These are phyloP conservation scores for Centruroides vittatus DNA, from an alignment of 1,140 invertebrate genomes.

Conservation along the genomic window DNA sequence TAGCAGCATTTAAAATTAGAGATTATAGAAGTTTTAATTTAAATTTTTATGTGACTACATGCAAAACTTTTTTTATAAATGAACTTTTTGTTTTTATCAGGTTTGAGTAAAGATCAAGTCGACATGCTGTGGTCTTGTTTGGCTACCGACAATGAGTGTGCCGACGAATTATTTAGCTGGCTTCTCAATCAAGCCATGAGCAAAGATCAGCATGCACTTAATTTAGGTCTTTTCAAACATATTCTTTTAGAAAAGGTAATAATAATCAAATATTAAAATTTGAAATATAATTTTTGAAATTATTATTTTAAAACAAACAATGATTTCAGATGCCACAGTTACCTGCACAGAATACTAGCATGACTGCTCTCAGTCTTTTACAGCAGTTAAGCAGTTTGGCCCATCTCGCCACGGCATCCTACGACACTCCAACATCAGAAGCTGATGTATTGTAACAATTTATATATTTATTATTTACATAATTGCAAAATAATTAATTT, in stretches of 20 bases:
- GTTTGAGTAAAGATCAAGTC: conserved; percentile 68
- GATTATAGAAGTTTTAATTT: too few species aligned
- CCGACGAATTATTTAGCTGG: conserved; percentile 86
- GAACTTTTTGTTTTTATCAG: conserved; percentile 34
- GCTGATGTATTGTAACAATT: conserved; percentile 7
- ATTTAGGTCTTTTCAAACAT: conserved; percentile 67
- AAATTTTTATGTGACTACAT: too few species aligned
- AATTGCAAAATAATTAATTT: too few species aligned
- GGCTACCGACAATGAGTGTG: conserved; percentile 61
- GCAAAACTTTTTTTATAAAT: background rate
- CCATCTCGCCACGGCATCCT: conserved; percentile 34
- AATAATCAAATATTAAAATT: background rate
- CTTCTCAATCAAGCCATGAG: conserved; percentile 58
- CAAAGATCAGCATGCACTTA: conserved; percentile 79
- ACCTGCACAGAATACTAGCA: conserved; percentile 72
- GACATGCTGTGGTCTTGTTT: conserved; percentile 82
- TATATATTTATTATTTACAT: too few species aligned
- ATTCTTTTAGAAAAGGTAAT: conserved; percentile 63
- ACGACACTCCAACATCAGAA: conserved; percentile 13
- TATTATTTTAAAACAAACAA: background rate
- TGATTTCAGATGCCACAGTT: conserved; percentile 53
- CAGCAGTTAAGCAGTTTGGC: conserved; percentile 76
- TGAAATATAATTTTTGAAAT: background rate
- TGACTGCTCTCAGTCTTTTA: conserved; percentile 77
- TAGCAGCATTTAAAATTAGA: too few species aligned